phyloP scores from a whole-genome alignment of 2,797 vertebrate genomes.

The Propithecus perrieri region DNA sequence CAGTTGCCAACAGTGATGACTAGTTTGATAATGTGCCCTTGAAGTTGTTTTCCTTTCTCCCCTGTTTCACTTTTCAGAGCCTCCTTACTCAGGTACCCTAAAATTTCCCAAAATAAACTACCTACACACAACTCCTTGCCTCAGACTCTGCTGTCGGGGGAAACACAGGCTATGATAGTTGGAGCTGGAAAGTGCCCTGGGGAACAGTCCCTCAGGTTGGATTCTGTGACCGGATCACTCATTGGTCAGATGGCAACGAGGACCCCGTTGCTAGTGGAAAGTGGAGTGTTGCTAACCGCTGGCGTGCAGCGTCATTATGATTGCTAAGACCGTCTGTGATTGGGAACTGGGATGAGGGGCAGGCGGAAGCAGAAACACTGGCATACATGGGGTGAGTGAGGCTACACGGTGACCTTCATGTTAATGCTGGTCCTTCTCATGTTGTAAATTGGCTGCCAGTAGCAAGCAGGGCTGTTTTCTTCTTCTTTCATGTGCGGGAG shows the following conservation, averaged over 20 bases:
- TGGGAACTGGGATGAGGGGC: neutral
- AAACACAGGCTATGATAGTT: neutral
- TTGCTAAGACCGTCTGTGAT: neutral
- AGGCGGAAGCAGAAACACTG: neutral
- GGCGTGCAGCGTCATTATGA: neutral
- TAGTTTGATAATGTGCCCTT: neutral
- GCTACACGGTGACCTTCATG: neutral
- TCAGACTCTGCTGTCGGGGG: neutral
- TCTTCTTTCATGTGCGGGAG: neutral
- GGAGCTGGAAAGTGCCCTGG: neutral
- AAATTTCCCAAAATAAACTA: neutral
- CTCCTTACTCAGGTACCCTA: neutral
- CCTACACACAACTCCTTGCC: neutral
- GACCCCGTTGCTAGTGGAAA: neutral
- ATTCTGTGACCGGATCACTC: neutral
- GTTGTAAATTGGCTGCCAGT: neutral
- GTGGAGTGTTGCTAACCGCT: neutral
- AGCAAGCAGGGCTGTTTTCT: neutral
- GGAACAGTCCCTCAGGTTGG: neutral
- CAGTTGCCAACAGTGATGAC: neutral
- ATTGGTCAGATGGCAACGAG: neutral
- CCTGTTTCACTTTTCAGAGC: neutral
- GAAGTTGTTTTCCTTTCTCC: neutral
- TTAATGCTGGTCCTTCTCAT: neutral
- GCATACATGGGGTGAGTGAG: neutral